Evolutionary conservation across 2,797 vertebrate genomes (phyloP).

Genomic region (Thalassophryne amazonica): DNA sequence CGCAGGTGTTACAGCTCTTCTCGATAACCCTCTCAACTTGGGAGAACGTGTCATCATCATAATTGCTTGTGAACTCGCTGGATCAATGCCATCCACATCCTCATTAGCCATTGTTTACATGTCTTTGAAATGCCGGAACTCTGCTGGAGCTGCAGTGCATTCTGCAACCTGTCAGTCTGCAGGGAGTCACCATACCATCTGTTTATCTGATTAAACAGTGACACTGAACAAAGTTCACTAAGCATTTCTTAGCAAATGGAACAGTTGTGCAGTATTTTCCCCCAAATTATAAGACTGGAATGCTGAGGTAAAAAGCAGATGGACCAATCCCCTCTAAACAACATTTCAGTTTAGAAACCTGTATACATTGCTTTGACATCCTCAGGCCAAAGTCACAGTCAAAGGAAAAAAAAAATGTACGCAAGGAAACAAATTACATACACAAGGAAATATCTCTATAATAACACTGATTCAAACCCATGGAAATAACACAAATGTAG

Average conservation of each 20-base stretch:
- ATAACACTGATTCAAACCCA: too few relatives aligned
- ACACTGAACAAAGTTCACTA: constrained; percentile 42
- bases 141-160: background rate
- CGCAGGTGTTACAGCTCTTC: too few relatives aligned
- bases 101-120: too few relatives aligned
- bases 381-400: too few relatives aligned
- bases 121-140: constrained; percentile 7
- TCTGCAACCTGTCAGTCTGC: constrained; percentile 26
- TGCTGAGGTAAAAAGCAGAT: constrained; percentile 14
- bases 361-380: background rate
- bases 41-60: too few relatives aligned
- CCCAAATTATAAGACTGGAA: constrained; percentile 7
- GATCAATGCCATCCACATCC: too few relatives aligned
- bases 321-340: background rate
- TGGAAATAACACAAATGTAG: too few relatives aligned
- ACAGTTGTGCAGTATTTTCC: constrained; percentile 49
- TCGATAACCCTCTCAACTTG: too few relatives aligned
- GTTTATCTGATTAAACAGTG: constrained; percentile 52
- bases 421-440: too few relatives aligned
- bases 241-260: constrained; percentile 28
- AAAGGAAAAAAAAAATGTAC: too few relatives aligned
- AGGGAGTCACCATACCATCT: constrained; percentile 41
- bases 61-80: too few relatives aligned
- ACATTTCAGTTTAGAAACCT: background rate
- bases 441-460: too few relatives aligned